A percentile compares a stretch with the other conserved stretches of the same genome.
Conservation (phyloP, 2,113 vertebrate species). For the Saccopteryx bilineata region DNA sequence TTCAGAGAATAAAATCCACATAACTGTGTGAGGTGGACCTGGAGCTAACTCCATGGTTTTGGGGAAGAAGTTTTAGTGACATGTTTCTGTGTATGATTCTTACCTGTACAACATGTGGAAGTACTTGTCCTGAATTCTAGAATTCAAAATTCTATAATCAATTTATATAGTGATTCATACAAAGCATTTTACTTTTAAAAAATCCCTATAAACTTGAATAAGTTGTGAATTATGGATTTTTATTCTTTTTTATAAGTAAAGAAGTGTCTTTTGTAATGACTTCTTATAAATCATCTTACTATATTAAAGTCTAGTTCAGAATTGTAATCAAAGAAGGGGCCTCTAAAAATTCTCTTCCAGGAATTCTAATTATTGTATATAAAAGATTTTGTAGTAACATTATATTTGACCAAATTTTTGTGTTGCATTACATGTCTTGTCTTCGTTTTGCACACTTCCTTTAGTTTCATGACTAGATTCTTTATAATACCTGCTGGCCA, state of each 20-base stretch:
- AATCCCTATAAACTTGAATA: constrained; percentile 21
- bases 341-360: background rate
- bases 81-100: background rate
- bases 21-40: background rate
- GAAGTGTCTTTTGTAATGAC: background rate
- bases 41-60: background rate
- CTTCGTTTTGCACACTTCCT: background rate
- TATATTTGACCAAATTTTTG: constrained; percentile 82
- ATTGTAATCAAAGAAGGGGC: constrained; percentile 69
- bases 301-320: constrained; percentile 51
- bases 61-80: rapidly evolving
- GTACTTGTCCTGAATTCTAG: constrained; percentile 19
- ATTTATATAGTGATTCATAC: constrained; percentile 44
- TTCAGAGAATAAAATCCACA: rapidly evolving
- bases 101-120: background rate
- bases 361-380: constrained; percentile 75
- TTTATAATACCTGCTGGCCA: background rate
- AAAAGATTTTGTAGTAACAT: constrained; percentile 74
- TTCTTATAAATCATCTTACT: constrained; percentile 71
- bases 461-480: constrained; percentile 48
- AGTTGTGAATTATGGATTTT: background rate
- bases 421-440: background rate
- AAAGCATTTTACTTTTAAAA: constrained; percentile 27
- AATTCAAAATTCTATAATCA: background rate
- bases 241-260: constrained; percentile 26